Conservation (phyloP, 1,140 invertebrate genomes). For the Araneus ventricosus region DNA sequence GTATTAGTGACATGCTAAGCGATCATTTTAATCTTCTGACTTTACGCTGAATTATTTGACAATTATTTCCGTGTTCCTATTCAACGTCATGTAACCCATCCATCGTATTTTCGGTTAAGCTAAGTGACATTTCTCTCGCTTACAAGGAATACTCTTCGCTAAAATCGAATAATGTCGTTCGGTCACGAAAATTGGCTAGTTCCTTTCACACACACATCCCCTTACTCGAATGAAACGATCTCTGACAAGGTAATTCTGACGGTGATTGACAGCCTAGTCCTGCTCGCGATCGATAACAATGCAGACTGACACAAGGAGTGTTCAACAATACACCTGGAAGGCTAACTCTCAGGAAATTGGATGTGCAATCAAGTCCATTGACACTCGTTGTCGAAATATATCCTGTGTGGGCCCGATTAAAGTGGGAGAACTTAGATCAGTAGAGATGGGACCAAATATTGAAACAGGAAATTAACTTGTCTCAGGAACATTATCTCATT, state of each 20-base stretch:
- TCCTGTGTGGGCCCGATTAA: conserved; percentile 16
- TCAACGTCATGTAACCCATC: not conserved
- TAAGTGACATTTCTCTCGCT: not conserved
- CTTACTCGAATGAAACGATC: conserved; percentile 8
- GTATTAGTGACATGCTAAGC: too few relatives aligned
- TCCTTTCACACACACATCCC: not conserved
- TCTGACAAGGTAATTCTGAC: conserved; percentile 27
- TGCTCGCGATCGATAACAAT: not conserved
- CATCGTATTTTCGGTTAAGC: not conserved
- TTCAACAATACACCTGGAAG: conserved; percentile 12
- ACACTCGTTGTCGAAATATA: conserved; percentile 18
- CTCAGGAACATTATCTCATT: not conserved
- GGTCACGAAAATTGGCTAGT: conserved; percentile 11
- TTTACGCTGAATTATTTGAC: too few relatives aligned
- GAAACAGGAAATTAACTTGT: conserved; percentile 43
- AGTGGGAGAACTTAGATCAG: not conserved
- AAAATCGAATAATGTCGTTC: conserved; percentile 20
- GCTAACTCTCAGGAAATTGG: conserved; percentile 45
- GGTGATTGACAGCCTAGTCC: not conserved
- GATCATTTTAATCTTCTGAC: too few relatives aligned
- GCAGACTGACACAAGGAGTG: not conserved
- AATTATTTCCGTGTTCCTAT: too few relatives aligned
- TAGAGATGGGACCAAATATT: conserved; percentile 23
- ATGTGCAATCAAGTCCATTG: conserved; percentile 37
- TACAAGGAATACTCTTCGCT: not conserved